These are phyloP conservation scores for Phoenicopterus ruber DNA, from an alignment of 2,113 vertebrate species.

Conservation along the genomic window DNA sequence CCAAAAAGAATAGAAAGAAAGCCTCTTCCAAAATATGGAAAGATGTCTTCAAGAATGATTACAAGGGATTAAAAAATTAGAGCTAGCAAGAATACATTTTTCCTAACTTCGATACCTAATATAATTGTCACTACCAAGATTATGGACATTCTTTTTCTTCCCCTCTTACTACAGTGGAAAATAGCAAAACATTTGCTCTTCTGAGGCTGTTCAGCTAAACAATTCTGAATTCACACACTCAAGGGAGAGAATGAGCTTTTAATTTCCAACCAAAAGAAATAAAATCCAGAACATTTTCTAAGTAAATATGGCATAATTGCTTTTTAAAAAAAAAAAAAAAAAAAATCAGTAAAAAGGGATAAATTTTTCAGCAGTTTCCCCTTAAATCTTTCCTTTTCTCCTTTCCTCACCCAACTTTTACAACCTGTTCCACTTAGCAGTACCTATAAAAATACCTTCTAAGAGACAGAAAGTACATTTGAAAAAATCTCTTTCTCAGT, in stretches of 20 bases:
- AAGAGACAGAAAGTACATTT: neutral
- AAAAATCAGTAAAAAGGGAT: neutral
- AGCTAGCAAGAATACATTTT: neutral
- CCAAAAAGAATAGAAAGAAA: neutral
- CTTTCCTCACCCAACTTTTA: neutral
- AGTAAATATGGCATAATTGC: neutral
- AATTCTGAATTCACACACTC: neutral
- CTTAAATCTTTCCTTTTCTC: constrained; percentile 14
- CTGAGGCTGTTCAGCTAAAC: neutral
- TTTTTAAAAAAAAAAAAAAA: neutral
- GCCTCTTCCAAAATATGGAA: neutral
- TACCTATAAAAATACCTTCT: neutral
- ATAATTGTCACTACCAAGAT: neutral
- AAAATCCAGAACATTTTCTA: neutral
- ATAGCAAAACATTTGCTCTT: neutral
- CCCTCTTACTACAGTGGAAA: neutral
- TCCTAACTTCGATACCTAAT: neutral
- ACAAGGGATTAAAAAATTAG: neutral
- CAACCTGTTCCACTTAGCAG: neutral
- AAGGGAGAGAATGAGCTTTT: neutral
- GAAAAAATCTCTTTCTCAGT: neutral
- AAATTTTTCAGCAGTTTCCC: neutral
- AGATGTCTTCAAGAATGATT: neutral
- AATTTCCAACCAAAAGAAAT: neutral
- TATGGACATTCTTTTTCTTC: neutral